These are phyloP conservation scores for Pogonophryne albipinna DNA, from an alignment of 2,797 vertebrate genomes.

Conservation along the genomic window DNA sequence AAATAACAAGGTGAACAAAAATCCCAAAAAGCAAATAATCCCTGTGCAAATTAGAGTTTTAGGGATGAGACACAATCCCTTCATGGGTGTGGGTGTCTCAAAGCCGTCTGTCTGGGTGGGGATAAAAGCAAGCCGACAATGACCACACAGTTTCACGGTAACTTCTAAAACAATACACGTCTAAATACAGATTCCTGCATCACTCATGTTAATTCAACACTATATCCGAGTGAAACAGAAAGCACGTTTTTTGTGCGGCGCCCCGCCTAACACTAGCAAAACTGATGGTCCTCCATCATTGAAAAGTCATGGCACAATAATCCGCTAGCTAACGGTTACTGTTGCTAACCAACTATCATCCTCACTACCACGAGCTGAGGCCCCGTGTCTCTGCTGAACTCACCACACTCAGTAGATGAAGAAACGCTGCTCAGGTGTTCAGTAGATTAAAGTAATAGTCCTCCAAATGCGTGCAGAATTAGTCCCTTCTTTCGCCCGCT, in stretches of 20 bases:
- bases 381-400: conserved; percentile 39
- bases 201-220: neutral
- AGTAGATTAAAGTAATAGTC: conserved; percentile 20
- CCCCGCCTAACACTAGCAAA: conserved; percentile 69
- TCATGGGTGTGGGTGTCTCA: conserved; percentile 77
- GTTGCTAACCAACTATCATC: conserved; percentile 60
- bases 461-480: conserved; percentile 47
- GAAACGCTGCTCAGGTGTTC: conserved; percentile 27
- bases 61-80: conserved; percentile 52
- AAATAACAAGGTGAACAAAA: rapidly evolving
- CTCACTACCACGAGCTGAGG: conserved; percentile 11
- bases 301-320: conserved; percentile 82
- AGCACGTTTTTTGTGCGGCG: conserved; percentile 12
- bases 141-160: conserved; percentile 36
- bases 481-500: conserved; percentile 63
- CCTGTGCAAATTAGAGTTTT: conserved; percentile 19
- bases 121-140: conserved; percentile 71
- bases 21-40: rapidly evolving
- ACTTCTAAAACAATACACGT: neutral
- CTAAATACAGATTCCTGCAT: neutral
- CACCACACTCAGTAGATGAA: conserved; percentile 70
- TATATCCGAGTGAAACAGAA: neutral
- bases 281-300: conserved; percentile 78
- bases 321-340: conserved; percentile 76
- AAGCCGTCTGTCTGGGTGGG: conserved; percentile 68